Evolutionary conservation across 1,140 invertebrate genomes (phyloP), one percentile per base, ranked within the genome.

Genomic region (Drosophila arawakana): DNA sequence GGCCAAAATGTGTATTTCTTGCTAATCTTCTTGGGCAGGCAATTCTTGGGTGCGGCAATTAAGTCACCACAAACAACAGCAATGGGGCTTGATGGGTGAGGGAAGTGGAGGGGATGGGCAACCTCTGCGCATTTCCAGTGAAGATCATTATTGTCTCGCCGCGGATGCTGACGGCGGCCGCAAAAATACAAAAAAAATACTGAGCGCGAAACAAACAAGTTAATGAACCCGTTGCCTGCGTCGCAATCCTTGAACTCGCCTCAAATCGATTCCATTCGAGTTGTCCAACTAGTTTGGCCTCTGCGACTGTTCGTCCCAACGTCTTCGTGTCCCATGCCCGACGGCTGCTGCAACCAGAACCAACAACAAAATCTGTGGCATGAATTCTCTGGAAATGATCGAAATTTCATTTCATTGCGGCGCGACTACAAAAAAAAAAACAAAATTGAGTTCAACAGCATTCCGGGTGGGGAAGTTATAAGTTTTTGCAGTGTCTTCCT

Each of bases 131-230:
- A 73, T 73, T 88, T 88, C 83, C 83, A 88, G 76, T 37, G 83
- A 88, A 89, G 83, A 88, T 88, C 83, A 88, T 88, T 88, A 88
- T 83, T 88, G 83, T 89, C 83, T 88, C 80, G 83, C 69, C 77
- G 80, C 83, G 76, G 69, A 81, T 84, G 81, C 77, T 80, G 69
- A 66, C 47, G 61, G 52, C 73, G 63, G 74, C 62, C 66, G 62
- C 52, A 70, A 73, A 85, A 78, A 69, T 65, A 61, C 35, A 63
- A 46, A 35, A 30, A 34, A 59, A 47, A 54, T 44, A 25, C 15
- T 21, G 5, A 39, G 15, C 30, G 43, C 34, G 68, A 61, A 50
- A 61, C 61, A 86, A 86, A 86, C 82, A 86, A 86, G 83, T 88
- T 88, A 88, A 88, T 88, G 84, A 89, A 88, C 83, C 73, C 59